A percentile compares a stretch with the other conserved stretches of the same genome.
Conservation (phyloP, 2,113 vertebrate species). For the Spea bombifrons region DNA sequence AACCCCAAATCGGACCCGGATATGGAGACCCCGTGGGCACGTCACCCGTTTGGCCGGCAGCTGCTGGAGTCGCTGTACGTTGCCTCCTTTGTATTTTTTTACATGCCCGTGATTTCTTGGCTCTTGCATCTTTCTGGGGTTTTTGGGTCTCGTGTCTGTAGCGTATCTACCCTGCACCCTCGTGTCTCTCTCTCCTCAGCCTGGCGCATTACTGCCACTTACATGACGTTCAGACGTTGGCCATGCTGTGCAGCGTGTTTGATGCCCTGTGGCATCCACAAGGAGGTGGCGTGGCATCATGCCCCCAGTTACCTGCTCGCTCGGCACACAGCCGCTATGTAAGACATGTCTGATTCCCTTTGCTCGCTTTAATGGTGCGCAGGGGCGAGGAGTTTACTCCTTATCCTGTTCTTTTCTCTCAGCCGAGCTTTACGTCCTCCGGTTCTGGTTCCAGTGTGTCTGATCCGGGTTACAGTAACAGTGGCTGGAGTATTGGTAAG, state of each 20-base stretch:
- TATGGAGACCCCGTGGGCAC: conserved; percentile 91
- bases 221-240: conserved; percentile 92
- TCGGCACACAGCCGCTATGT: conserved; percentile 82
- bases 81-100: not conserved
- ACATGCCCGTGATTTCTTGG: not conserved
- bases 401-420: not conserved
- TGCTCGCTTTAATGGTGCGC: too few species aligned
- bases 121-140: not conserved
- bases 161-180: rapidly evolving
- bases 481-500: conserved; percentile 83
- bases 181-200: conserved; percentile 59
- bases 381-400: too few species aligned
- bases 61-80: conserved; percentile 93
- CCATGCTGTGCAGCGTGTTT: conserved; percentile 95
- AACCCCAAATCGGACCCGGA: conserved; percentile 90
- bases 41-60: conserved; percentile 92
- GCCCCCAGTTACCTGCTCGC: conserved; percentile 69
- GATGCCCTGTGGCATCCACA: conserved; percentile 77
- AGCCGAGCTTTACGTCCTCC: conserved; percentile 92
- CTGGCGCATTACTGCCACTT: conserved; percentile 92
- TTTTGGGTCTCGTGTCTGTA: too few species aligned
- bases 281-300: conserved; percentile 65
- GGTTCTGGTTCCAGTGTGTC: conserved; percentile 92
- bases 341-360: conserved; percentile 41
- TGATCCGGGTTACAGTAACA: conserved; percentile 74